Percentiles rank a stretch among this genome's conserved stretches.
Evolutionary conservation across 2,113 vertebrate genomes (phyloP).

Genomic region (Gymnocephalus cernua): DNA sequence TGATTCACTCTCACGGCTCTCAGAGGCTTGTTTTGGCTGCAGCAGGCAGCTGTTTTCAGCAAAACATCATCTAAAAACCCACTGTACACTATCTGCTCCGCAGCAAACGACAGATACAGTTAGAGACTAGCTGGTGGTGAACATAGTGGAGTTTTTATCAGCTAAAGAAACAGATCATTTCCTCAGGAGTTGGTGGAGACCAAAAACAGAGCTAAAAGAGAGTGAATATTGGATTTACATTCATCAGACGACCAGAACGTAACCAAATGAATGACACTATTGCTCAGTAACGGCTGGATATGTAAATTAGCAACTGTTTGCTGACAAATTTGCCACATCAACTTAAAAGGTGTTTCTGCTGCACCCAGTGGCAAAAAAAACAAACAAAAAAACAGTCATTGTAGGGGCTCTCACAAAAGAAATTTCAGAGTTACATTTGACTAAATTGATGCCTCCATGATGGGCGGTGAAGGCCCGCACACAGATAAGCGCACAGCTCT

Average conservation of each 20-base stretch:
- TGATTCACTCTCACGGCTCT: too few relatives aligned
- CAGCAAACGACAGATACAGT: too few relatives aligned
- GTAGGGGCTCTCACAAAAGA: background rate
- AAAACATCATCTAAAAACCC: too few relatives aligned
- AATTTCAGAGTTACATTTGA: background rate
- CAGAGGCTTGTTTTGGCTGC: too few relatives aligned
- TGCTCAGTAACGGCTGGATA: background rate
- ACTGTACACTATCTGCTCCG: too few relatives aligned
- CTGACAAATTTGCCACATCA: background rate
- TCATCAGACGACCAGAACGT: too few relatives aligned
- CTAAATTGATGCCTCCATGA: constrained; percentile 11
- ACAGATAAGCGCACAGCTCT: constrained; percentile 39
- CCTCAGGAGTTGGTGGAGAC: too few relatives aligned
- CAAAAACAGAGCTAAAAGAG: too few relatives aligned
- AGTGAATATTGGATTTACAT: too few relatives aligned
- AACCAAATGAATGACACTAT: background rate
- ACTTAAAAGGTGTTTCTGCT: background rate
- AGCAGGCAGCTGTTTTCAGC: too few relatives aligned
- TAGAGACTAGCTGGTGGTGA: too few relatives aligned
- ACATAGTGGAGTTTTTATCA: background rate
- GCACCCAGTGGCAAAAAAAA: background rate
- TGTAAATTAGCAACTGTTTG: background rate
- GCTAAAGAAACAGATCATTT: background rate
- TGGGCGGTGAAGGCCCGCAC: constrained; percentile 4
- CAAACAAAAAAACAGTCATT: too few relatives aligned